Percentiles rank a stretch among this genome's conserved stretches.
These are phyloP conservation scores for Ascidia mentula DNA, from an alignment of 23 tunicate genomes.

Conservation along the genomic window DNA sequence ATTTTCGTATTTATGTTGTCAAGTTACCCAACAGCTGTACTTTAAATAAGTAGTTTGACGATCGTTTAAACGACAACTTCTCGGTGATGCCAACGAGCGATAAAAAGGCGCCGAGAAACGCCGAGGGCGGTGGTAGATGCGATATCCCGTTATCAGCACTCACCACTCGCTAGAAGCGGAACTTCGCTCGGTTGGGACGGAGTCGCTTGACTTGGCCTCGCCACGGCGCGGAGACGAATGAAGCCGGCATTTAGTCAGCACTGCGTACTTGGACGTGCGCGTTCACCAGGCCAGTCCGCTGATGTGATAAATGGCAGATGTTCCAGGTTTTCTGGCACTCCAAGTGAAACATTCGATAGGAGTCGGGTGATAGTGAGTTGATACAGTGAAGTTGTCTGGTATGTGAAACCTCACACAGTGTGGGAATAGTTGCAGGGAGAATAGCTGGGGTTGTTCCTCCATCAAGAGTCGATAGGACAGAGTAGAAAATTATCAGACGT, in stretches of 20 bases:
- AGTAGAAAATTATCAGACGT: no score
- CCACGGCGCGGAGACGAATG: not conserved
- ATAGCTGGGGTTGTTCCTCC: no score
- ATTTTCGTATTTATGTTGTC: no score
- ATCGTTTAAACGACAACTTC: no score
- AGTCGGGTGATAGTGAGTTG: not conserved
- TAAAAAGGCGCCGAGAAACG: not conserved
- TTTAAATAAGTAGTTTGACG: no score
- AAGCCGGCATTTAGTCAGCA: not conserved
- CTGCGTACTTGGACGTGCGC: slow-evolving; percentile 4
- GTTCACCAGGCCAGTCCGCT: no score
- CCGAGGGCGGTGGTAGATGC: not conserved
- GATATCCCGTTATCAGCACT: not conserved
- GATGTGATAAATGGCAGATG: not conserved
- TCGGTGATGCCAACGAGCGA: slow-evolving; percentile 5
- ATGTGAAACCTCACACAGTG: no score
- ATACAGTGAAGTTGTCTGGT: no score
- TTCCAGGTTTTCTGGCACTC: not conserved
- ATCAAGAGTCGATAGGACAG: no score
- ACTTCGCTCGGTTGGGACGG: not conserved
- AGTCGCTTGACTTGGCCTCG: not conserved
- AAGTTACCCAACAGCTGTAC: no score
- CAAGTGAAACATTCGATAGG: not conserved
- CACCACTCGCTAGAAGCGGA: not conserved
- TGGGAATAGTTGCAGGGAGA: no score